Percentiles rank a stretch among this genome's conserved stretches.
These are phyloP conservation scores for Rhea pennata DNA, from an alignment of 2,113 vertebrate genomes.

Conservation along the genomic window DNA sequence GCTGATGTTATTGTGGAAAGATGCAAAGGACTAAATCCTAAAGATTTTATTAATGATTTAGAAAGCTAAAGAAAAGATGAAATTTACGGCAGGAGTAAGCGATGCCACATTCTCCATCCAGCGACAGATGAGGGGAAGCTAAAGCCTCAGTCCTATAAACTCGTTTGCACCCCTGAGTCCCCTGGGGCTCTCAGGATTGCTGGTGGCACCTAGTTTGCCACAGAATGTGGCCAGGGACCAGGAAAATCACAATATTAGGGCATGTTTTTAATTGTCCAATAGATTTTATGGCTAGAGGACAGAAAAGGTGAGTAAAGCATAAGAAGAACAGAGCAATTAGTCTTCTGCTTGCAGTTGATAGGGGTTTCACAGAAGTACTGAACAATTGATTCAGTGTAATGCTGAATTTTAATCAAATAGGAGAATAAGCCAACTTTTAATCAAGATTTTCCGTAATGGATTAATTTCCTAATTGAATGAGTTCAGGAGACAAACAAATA, in stretches of 20 bases:
- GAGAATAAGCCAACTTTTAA: conserved; percentile 76
- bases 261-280: neutral
- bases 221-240: neutral
- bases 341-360: conserved; percentile 55
- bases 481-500: conserved; percentile 70
- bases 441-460: conserved; percentile 77
- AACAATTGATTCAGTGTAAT: conserved; percentile 73
- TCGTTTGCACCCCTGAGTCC: neutral
- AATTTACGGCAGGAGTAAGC: neutral
- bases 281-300: conserved; percentile 56
- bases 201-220: neutral
- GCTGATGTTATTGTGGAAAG: conserved; percentile 20
- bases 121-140: neutral
- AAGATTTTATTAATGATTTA: neutral
- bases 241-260: neutral
- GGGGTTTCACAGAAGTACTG: conserved; percentile 57
- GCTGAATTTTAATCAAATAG: conserved; percentile 75
- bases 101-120: neutral
- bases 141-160: neutral
- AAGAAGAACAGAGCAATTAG: conserved; percentile 55
- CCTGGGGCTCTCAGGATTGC: neutral
- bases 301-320: conserved; percentile 62
- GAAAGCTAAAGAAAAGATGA: neutral
- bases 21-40: neutral
- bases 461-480: conserved; percentile 76